Evolutionary conservation across 2,888 invertebrate genomes (phyloP).

Genomic region (Trachelus stipa): DNA sequence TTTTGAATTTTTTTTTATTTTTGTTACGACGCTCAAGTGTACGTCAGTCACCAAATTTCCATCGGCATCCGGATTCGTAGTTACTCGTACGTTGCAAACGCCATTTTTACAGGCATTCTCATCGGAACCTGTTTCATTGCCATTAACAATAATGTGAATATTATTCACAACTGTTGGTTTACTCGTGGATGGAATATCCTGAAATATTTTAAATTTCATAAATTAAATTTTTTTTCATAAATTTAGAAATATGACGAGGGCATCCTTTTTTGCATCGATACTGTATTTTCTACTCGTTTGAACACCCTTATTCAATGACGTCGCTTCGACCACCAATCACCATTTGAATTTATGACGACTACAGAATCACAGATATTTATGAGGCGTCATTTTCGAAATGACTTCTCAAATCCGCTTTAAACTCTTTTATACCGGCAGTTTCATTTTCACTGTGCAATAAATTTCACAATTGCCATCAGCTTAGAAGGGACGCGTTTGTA

Average conservation of each 20-base stretch:
- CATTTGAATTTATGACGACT: not conserved
- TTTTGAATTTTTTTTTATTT: constrained; percentile 25
- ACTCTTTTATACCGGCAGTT: not conserved
- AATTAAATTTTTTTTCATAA: not conserved
- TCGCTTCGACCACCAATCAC: not conserved
- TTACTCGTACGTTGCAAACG: constrained; percentile 41
- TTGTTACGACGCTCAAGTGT: constrained; percentile 43
- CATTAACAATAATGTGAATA: constrained; percentile 40
- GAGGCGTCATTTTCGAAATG: not conserved
- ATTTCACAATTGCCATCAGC: not conserved
- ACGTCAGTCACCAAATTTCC: constrained; percentile 46
- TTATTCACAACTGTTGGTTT: constrained; percentile 36
- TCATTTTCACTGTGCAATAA: not conserved
- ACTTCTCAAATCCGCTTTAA: not conserved
- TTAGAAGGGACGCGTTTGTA: not conserved
- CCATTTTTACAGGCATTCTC: constrained; percentile 35
- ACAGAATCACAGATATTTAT: not conserved
- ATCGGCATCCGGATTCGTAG: constrained; percentile 29
- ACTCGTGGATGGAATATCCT: not conserved
- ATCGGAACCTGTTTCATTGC: constrained; percentile 29
- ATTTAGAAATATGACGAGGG: not conserved
- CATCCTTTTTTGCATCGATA: not conserved
- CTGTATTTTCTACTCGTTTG: not conserved
- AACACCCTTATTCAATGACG: not conserved
- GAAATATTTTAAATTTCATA: not conserved